These are phyloP conservation scores for Cherax destructor DNA, from an alignment of 1,140 invertebrate species.

Conservation along the genomic window DNA sequence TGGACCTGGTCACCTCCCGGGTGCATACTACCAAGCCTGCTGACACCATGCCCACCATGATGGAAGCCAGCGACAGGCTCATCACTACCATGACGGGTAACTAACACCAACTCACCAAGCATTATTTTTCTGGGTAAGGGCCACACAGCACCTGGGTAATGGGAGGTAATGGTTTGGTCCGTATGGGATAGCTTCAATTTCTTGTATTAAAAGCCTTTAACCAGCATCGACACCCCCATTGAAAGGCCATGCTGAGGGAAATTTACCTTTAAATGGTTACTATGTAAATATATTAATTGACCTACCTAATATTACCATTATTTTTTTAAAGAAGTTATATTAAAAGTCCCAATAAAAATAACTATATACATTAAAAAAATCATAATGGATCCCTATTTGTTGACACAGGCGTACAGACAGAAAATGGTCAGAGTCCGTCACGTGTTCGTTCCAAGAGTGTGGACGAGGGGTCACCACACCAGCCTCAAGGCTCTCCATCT, in stretches of 20 bases:
- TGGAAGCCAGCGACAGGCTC: conserved; percentile 55
- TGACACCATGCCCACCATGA: conserved; percentile 66
- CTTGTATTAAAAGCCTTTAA: too few species aligned
- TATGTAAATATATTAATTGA: too few species aligned
- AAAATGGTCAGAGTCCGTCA: conserved; percentile 28
- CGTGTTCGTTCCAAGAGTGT: conserved; percentile 36
- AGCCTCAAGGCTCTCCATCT: conserved; percentile 15
- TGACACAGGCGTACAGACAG: conserved; percentile 33
- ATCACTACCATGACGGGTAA: conserved; percentile 59
- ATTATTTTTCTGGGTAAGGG: too few species aligned
- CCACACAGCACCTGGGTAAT: neutral
- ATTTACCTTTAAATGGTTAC: too few species aligned
- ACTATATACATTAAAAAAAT: too few species aligned
- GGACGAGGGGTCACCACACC: conserved; percentile 45
- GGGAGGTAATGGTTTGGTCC: too few species aligned
- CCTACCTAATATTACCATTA: too few species aligned
- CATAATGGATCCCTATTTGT: neutral
- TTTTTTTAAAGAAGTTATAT: too few species aligned
- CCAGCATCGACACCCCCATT: too few species aligned
- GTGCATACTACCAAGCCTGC: conserved; percentile 43
- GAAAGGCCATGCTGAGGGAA: too few species aligned
- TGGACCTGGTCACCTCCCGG: conserved; percentile 82
- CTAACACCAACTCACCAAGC: neutral
- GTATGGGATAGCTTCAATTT: too few species aligned
- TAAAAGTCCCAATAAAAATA: conserved; percentile 9